Percentiles rank a stretch among this genome's conserved stretches.
These are phyloP conservation scores for Dryobotodes eremita DNA, from an alignment of 2,888 invertebrate genomes.

Conservation along the genomic window DNA sequence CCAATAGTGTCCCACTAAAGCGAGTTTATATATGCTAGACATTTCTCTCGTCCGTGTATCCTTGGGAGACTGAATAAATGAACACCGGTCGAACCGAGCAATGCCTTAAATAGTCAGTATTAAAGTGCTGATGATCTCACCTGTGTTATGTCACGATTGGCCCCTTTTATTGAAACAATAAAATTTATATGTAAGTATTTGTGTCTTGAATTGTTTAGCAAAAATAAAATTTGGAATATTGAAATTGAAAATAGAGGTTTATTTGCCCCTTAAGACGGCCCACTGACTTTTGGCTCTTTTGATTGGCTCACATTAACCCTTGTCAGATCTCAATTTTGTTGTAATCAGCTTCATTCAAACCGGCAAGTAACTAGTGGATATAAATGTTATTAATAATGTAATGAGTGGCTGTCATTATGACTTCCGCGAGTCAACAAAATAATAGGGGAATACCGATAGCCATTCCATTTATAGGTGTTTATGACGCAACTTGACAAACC, in stretches of 20 bases:
- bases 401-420: not conserved
- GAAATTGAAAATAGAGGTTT: too few species aligned
- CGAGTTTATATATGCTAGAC: slow-evolving; percentile 30
- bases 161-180: slow-evolving; percentile 43
- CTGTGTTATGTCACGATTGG: slow-evolving; percentile 60
- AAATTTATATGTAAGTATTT: not conserved
- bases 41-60: slow-evolving; percentile 59
- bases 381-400: not conserved
- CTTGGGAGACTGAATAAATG: slow-evolving; percentile 59
- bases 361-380: not conserved
- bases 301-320: not conserved
- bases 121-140: slow-evolving; percentile 62
- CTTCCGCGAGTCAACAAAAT: not conserved
- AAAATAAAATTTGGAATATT: not conserved
- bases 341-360: too few species aligned
- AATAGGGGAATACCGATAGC: not conserved
- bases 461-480: not conserved
- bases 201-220: not conserved
- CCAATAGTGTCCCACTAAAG: slow-evolving; percentile 42
- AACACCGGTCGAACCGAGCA: slow-evolving; percentile 32
- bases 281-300: not conserved
- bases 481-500: not conserved
- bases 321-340: not conserved
- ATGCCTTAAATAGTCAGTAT: slow-evolving; percentile 60
- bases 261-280: not conserved